Percentiles rank a stretch among this genome's conserved stretches.
These are phyloP conservation scores for Camponotus pennsylvanicus DNA, from an alignment of 1,140 invertebrate species.

Conservation along the genomic window DNA sequence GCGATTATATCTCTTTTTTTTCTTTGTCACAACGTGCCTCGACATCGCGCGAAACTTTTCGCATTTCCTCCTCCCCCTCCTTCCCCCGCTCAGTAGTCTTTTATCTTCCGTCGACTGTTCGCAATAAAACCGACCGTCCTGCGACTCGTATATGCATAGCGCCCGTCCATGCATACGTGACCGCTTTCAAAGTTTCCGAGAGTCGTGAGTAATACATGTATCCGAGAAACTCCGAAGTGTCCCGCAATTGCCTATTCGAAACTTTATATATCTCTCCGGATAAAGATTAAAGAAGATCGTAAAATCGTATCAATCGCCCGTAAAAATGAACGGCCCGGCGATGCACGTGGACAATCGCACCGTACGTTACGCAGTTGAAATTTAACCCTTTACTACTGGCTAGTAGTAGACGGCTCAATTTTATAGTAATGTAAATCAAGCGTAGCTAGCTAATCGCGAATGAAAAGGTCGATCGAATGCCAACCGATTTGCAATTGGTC, in stretches of 20 bases:
- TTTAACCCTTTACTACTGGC: constrained; percentile 16
- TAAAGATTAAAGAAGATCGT: constrained; percentile 8
- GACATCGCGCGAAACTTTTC: constrained; percentile 67
- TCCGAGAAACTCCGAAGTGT: constrained; percentile 4
- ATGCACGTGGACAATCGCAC: neutral
- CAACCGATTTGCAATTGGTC: constrained; percentile 32
- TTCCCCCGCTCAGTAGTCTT: neutral
- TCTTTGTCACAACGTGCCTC: neutral
- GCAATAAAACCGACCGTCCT: constrained; percentile 64
- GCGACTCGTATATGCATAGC: constrained; percentile 23
- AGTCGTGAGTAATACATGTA: neutral
- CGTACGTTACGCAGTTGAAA: constrained; percentile 12
- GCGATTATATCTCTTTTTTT: neutral
- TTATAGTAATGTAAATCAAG: constrained; percentile 3
- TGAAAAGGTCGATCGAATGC: neutral
- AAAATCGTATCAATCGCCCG: neutral
- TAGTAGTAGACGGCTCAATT: too few species aligned
- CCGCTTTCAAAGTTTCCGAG: constrained; percentile 41
- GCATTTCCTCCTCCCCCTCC: constrained; percentile 42
- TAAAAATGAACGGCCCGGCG: neutral
- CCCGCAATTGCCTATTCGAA: neutral
- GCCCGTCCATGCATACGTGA: neutral
- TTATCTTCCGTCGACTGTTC: constrained; percentile 60
- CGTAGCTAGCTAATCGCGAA: neutral
- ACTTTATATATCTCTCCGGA: constrained; percentile 3